Evolutionary conservation across 1,140 invertebrate species (phyloP).

Genomic region (Rhopalosiphum padi): DNA sequence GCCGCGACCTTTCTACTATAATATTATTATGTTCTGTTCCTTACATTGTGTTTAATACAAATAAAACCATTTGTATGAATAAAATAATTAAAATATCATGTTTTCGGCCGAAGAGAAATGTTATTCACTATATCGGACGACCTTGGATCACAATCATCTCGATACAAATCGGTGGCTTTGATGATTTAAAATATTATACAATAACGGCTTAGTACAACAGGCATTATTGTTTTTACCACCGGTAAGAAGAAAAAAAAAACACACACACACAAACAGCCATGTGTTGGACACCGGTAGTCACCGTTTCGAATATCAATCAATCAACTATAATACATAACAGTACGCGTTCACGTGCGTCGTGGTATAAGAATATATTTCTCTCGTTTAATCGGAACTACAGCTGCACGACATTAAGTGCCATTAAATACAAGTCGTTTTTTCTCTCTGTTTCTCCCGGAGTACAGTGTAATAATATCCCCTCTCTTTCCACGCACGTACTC

Average conservation of each 20-base stretch:
- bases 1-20: neutral
- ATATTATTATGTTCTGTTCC: neutral
- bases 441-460: neutral
- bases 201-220: neutral
- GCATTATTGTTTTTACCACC: constrained; percentile 6
- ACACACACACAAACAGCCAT: constrained; percentile 16
- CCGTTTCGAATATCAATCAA: constrained; percentile 34
- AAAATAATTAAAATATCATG: constrained; percentile 17
- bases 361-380: constrained; percentile 13
- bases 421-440: constrained; percentile 25
- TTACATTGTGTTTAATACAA: neutral
- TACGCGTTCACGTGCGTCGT: constrained; percentile 22
- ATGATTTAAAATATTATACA: neutral
- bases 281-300: constrained; percentile 17
- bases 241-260: neutral
- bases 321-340: neutral
- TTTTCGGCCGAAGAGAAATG: constrained; percentile 21
- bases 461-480: neutral
- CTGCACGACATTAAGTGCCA: constrained; percentile 53
- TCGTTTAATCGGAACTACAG: constrained; percentile 49
- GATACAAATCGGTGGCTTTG: constrained; percentile 7
- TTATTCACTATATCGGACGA: neutral
- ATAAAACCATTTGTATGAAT: neutral
- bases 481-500: neutral
- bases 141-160: neutral